Percentiles rank a stretch among this genome's conserved stretches.
These are phyloP conservation scores for Falco rusticolus DNA, from an alignment of 2,797 vertebrate species.

Conservation along the genomic window DNA sequence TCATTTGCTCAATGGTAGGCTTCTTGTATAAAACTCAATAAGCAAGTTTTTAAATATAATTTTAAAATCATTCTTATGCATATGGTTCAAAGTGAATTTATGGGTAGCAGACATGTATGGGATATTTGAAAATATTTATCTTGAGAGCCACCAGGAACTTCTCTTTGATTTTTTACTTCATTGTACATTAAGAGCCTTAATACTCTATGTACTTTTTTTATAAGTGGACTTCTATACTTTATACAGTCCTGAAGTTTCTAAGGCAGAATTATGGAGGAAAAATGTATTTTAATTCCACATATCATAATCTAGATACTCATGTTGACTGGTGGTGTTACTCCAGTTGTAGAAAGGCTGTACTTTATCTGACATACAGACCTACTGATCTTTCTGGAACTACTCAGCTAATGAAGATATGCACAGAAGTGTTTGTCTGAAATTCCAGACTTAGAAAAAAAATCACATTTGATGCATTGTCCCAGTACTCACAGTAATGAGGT, in stretches of 20 bases:
- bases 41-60: neutral
- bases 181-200: neutral
- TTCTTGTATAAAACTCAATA: neutral
- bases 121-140: neutral
- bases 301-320: neutral
- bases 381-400: neutral
- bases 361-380: neutral
- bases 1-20: neutral
- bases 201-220: neutral
- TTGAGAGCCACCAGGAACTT: neutral
- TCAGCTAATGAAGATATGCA: neutral
- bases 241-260: neutral
- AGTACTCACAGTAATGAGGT: neutral
- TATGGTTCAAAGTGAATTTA: neutral
- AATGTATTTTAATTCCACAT: neutral
- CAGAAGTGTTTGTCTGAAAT: neutral
- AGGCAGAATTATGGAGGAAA: neutral
- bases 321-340: neutral
- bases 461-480: neutral
- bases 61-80: neutral
- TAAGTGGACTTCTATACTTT: neutral
- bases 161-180: neutral
- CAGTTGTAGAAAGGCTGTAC: neutral
- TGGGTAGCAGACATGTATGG: neutral
- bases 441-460: neutral